Base-by-base conservation (phyloP, 1,140 invertebrate species). In the Planococcus citri region DNA sequence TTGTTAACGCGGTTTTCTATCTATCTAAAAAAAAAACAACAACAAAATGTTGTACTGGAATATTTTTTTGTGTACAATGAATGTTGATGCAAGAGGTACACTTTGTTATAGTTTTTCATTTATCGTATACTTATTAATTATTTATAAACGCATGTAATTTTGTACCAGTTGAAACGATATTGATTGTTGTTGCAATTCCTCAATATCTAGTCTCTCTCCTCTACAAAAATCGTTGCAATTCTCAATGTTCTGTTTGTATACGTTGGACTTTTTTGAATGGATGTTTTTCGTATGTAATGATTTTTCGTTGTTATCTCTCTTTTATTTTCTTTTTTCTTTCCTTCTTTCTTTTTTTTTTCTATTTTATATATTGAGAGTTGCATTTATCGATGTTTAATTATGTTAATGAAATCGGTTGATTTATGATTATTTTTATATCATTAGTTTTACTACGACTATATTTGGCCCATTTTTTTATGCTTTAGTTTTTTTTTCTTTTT, bases 191-290 rank as follows among this genome's bases (percentile, higher is more conserved):
- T 64, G 60, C 60, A 64, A 64, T 64, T 64, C 60, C 60, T 64
- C 60, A 64, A 64, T 64, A 64, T 64, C 60, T 64, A 64, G 60
- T 64, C 60, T n/a, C n/a, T n/a, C n/a, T n/a, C n/a, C n/a, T n/a
- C n/a, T 9, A 64, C 60, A 64, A 64, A 20, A 51, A 51, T 51
- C 41, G 41, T 51, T 51, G 60, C 60, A 64, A 64, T 64, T 64
- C 60, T 64, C 60, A 51, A 51, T 51, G 41, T 51, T 6, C 29
- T 33, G 41, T 51, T 51, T n/a, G n/a, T n/a, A n/a, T 51, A 20
- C 41, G 17, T 51, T 51, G 3, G 3, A 33, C 29, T 33, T 33
- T 17, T 51, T n/a, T n/a, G n/a, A n/a, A n/a, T n/a, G n/a, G 29
- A 33, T 51, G n/a, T 51, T 6, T 37, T 37, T 51, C 41, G 41